Conservation (phyloP, 1,140 invertebrate genomes). For the Zaprionus lachaisei region DNA sequence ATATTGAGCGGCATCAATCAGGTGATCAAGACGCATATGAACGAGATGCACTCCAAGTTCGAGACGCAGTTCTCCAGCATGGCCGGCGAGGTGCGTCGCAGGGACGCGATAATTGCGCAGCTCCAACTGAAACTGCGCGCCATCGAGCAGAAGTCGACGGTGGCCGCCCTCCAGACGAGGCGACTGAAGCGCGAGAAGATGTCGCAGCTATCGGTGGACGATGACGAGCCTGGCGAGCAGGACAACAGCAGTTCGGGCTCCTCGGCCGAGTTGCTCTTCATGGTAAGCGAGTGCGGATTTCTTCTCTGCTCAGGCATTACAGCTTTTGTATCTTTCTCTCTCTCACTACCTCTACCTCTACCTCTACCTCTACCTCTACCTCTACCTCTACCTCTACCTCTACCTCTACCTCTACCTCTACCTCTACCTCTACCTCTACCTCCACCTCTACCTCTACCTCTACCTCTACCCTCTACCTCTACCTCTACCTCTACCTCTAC, state of each 20-base stretch:
- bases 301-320: not conserved
- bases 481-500: too few species aligned
- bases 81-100: constrained; percentile 90
- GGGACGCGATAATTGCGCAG: constrained; percentile 91
- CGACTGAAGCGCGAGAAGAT: constrained; percentile 62
- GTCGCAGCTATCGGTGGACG: constrained; percentile 67
- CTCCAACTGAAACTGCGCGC: constrained; percentile 86
- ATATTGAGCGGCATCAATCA: constrained; percentile 90
- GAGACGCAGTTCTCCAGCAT: constrained; percentile 89
- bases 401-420: too few species aligned
- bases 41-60: constrained; percentile 88
- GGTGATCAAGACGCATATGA: constrained; percentile 90
- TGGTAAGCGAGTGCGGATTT: constrained; percentile 80
- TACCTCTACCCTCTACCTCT: too few species aligned
- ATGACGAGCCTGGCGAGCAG: constrained; percentile 79
- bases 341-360: too few species aligned
- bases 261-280: constrained; percentile 85
- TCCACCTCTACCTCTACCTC: not conserved
- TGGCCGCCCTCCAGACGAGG: constrained; percentile 20
- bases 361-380: too few species aligned
- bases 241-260: constrained; percentile 84
- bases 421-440: too few species aligned
- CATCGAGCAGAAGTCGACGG: constrained; percentile 60
- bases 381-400: too few species aligned
- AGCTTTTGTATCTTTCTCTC: not conserved